A percentile compares a stretch with the other conserved stretches of the same genome.
These are phyloP conservation scores for Acromyrmex echinatior DNA, from an alignment of 1,140 invertebrate genomes.

Conservation along the genomic window DNA sequence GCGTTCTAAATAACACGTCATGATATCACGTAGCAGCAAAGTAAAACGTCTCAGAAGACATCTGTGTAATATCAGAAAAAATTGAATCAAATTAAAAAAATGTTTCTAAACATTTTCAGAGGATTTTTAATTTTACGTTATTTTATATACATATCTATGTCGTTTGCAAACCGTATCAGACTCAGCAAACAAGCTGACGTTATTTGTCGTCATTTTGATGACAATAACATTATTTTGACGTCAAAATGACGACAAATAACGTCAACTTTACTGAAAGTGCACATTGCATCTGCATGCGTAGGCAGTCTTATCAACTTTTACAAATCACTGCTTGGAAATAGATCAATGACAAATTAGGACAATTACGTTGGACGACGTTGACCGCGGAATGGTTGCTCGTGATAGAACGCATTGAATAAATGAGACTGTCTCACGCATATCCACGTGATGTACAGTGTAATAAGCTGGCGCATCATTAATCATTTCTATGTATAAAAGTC, in stretches of 20 bases:
- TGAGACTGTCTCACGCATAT: constrained; percentile 11
- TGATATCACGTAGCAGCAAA: not conserved
- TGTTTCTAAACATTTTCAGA: not conserved
- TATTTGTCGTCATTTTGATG: no score
- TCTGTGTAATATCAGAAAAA: not conserved
- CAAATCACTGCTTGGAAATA: constrained; percentile 60
- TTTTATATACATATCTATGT: not conserved
- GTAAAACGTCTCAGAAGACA: not conserved
- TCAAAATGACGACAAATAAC: no score
- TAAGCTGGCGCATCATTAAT: constrained; percentile 48
- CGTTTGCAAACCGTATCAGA: not conserved
- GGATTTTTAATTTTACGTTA: not conserved
- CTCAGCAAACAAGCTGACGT: no score
- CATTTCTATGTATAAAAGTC: constrained; percentile 52
- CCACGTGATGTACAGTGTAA: not conserved
- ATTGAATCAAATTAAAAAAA: no score
- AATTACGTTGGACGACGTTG: constrained; percentile 23
- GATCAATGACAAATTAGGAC: constrained; percentile 57
- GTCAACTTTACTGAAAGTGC: not conserved
- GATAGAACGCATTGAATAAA: constrained; percentile 54
- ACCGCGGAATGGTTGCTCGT: constrained; percentile 36
- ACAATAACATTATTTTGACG: no score
- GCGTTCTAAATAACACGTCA: not conserved
- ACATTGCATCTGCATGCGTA: not conserved
- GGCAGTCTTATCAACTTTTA: constrained; percentile 9